Evolutionary conservation across 2,888 invertebrate species (phyloP), one percentile per base, ranked within the genome.

Genomic region (Euproctis similis): DNA sequence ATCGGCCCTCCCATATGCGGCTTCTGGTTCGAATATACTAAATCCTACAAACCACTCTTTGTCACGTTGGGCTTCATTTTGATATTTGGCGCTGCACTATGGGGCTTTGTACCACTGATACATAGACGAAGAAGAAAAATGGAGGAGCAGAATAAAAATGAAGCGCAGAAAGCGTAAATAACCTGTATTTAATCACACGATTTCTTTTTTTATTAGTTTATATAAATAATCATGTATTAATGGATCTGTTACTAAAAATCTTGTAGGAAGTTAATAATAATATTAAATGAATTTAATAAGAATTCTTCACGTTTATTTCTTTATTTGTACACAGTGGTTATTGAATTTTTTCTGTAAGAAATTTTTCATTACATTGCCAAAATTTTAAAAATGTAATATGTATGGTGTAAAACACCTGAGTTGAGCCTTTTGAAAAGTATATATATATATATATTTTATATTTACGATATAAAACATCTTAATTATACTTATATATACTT

Each of bases 1-100:
- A 73, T 93, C 1, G 94, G 95, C 0, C 95, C 95, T 1, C 94
- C 94, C 0, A 76, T 94, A n/a, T 94, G 94, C 58, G 94, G 94
- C 0, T 50, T 88, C 2, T 89, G 92, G 86, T 90, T 81, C 38
- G 89, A 91, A 42, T 65, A 81, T 16, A 85, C 89, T 1, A 60
- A 86, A 1, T 89, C 89, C 1, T 93, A 92, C 59, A 88, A 88
- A 38, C 89, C 91, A 0, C 85, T 95, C 22, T 92, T 94, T 51
- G 88, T 89, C 10, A 88, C 89, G 0, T 75, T 95, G 2, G 95
- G 95, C 0, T 69, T 92, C 24, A 87, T 92, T 22, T 71, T 94
- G 16, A 75, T 94, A 4, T 80, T 87, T 4, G 95, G 94, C 0
- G 89, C 93, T 0, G 75, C 87, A 2, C 72, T 94, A 8, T 94